Evolutionary conservation across 2,797 vertebrate genomes (phyloP).

Genomic region (Thripadectes ignobilis): DNA sequence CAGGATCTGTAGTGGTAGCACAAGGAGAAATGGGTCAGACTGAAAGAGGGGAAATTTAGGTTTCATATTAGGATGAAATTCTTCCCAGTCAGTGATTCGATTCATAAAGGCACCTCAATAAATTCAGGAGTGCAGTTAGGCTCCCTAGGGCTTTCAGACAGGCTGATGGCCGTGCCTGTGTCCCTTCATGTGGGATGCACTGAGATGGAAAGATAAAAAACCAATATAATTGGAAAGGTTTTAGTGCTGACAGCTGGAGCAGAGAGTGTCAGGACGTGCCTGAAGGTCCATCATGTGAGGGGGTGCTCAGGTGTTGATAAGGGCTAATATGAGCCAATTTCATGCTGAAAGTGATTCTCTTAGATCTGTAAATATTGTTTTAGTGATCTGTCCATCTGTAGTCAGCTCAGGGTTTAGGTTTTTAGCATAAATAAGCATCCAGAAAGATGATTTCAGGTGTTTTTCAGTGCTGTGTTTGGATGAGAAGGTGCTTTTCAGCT

Average conservation of each 20-base stretch:
- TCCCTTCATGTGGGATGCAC: accelerated
- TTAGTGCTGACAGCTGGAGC: neutral
- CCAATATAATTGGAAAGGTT: accelerated
- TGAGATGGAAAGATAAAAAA: neutral
- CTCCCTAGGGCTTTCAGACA: neutral
- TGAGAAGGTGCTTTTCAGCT: neutral
- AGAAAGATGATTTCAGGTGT: neutral
- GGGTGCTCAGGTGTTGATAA: neutral
- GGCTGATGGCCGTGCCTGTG: accelerated
- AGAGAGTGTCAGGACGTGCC: neutral
- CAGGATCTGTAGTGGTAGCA: neutral
- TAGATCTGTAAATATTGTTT: neutral
- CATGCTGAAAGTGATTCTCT: neutral
- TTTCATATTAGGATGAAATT: neutral
- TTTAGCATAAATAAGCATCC: neutral
- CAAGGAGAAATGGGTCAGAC: neutral
- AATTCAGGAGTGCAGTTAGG: accelerated
- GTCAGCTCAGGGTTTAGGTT: neutral
- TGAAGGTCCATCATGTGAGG: neutral
- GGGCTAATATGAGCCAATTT: neutral
- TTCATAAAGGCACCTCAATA: neutral
- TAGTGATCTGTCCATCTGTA: neutral
- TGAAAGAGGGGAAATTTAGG: neutral
- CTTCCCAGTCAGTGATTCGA: neutral
- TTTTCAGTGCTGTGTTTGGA: neutral